These are phyloP conservation scores for Dunckerocampus dactyliophorus DNA, from an alignment of 2,113 vertebrate species.

Conservation along the genomic window DNA sequence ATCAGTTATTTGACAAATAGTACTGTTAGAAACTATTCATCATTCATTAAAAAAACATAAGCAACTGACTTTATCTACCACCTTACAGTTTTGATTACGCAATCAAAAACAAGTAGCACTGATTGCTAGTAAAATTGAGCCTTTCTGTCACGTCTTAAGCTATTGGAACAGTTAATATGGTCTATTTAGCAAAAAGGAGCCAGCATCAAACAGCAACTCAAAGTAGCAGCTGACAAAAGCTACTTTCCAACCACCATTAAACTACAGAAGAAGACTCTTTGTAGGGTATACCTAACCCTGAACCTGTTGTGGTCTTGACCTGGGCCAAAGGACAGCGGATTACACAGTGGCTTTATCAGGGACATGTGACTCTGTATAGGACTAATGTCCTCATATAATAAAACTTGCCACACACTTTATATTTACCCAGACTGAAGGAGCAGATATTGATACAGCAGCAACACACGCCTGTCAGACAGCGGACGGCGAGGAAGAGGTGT, in stretches of 20 bases:
- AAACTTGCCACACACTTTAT: neutral
- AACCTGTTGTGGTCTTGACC: neutral
- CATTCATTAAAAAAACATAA: too few species aligned
- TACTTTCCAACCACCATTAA: too few species aligned
- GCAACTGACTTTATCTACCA: too few species aligned
- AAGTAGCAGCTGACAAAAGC: neutral
- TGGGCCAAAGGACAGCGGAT: conserved; percentile 1
- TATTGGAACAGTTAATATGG: too few species aligned
- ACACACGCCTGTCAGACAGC: conserved; percentile 62
- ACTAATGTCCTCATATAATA: neutral
- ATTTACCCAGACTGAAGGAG: conserved; percentile 67
- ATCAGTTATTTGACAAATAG: too few species aligned
- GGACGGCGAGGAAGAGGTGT: conserved; percentile 52
- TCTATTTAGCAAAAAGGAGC: too few species aligned
- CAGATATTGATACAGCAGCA: conserved; percentile 65
- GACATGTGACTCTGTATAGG: neutral
- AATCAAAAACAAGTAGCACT: neutral
- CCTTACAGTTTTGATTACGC: too few species aligned
- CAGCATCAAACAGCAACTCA: neutral
- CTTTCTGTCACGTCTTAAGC: neutral
- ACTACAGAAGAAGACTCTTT: neutral
- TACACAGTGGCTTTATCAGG: conserved; percentile 3
- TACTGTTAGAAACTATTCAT: too few species aligned
- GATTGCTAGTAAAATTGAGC: neutral
- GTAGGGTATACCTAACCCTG: too few species aligned